Percentiles rank a stretch among this genome's conserved stretches.
These are phyloP conservation scores for Melanotaenia boesemani DNA, from an alignment of 2,797 vertebrate species.

Conservation along the genomic window DNA sequence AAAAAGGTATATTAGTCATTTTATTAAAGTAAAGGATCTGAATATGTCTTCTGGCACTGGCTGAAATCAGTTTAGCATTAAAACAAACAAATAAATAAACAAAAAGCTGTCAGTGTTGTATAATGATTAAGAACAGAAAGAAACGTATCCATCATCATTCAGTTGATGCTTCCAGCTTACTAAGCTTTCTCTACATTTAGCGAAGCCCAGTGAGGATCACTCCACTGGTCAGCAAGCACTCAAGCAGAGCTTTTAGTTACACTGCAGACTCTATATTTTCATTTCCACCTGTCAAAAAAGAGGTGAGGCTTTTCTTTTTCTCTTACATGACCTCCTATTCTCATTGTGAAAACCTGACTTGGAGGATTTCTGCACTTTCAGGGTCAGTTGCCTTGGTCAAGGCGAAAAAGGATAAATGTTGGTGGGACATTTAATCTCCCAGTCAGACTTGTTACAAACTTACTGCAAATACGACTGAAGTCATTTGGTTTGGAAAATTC, in stretches of 20 bases:
- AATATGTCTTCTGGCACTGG: neutral
- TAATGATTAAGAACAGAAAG: neutral
- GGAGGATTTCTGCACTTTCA: constrained; percentile 31
- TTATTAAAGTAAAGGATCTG: neutral
- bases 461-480: neutral
- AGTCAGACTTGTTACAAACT: neutral
- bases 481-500: neutral
- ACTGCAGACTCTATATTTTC: constrained; percentile 55
- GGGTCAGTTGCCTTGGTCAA: constrained; percentile 34
- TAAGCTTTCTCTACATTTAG: constrained; percentile 26
- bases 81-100: too few species aligned
- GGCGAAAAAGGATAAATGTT: constrained; percentile 19
- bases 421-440: constrained; percentile 26
- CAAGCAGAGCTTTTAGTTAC: neutral
- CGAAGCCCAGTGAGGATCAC: constrained; percentile 1
- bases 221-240: constrained; percentile 16
- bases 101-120: neutral
- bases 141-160: neutral
- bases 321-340: constrained; percentile 7
- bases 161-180: constrained; percentile 12
- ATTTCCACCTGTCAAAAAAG: constrained; percentile 55
- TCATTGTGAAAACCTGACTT: constrained; percentile 21
- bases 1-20: neutral
- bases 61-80: neutral
- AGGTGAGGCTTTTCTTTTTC: constrained; percentile 15